Base-by-base conservation (phyloP, 2,888 invertebrate species). In the Pristionchus fissidentatus region DNA sequence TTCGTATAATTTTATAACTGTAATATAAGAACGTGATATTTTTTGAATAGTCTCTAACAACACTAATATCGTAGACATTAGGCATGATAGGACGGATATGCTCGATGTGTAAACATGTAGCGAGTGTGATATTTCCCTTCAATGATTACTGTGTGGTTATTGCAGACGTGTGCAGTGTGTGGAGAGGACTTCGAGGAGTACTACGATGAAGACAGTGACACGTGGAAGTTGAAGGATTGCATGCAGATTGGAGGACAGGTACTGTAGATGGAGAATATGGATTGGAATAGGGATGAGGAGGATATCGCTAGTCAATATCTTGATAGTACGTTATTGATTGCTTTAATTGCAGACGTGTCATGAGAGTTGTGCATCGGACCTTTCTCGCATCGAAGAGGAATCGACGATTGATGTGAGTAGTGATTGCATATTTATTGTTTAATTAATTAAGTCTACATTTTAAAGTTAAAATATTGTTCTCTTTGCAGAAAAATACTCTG, bases 181-280 rank as follows among this genome's bases (percentile, higher is more conserved):
- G 95, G 95, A 22, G 98, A 99, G 93, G 94, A 94, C 87, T 98
- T 99, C 93, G 96, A 97, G 88, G 96, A 96, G 93, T 97, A 96
- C 94, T 99, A 96, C 94, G 96, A 97, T 93, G 97, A 98, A 93
- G 98, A 99, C 90, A 95, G 95, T 88, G 99, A 99, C 93, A 97
- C 97, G 92, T 99, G 99, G 99, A 96, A 97, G 92, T 94, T 98
- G 43, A 85, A 86, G 38, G 88, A 91, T 70, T 88, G 88, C 41
- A 87, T 87, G 1, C 38, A 78, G 7, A 60, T 85, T 29, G 60
- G 22, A 29, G 60, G 10, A 41, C 43, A 60, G 80, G 80, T 80
- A 43, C 8, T 38, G 78, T 15, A 38, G n/a, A 46, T 43, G 29
- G 60, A 60, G 60, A 29, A 60, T n/a, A 4, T 8, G 38, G 66